Evolutionary conservation across 1,140 invertebrate genomes (phyloP).

Genomic region (Heliconius eleuchia): DNA sequence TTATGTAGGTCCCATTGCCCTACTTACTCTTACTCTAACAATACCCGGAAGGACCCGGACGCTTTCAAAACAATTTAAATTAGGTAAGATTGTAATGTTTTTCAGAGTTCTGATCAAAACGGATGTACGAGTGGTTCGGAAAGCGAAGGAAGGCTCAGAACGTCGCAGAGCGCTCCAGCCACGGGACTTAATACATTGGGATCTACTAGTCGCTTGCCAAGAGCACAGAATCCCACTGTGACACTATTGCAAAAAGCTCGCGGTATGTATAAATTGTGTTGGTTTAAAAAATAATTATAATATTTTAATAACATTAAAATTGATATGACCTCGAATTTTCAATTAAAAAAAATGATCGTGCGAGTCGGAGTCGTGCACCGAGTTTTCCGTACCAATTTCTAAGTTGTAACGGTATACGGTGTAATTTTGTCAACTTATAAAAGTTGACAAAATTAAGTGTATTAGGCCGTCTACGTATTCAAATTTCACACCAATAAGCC

Average conservation of each 20-base stretch:
- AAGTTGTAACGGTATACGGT: too few species aligned
- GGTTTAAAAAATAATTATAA: too few species aligned
- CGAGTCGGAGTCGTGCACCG: too few species aligned
- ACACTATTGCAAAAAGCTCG: constrained; percentile 93
- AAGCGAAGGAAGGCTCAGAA: constrained; percentile 82
- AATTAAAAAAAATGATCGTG: too few species aligned
- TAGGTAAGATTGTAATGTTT: constrained; percentile 16
- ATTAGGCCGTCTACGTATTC: too few species aligned
- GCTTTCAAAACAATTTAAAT: neutral
- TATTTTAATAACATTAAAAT: too few species aligned
- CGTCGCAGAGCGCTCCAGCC: constrained; percentile 84
- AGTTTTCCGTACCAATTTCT: too few species aligned
- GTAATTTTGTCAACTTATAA: too few species aligned
- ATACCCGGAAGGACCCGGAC: neutral
- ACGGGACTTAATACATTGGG: constrained; percentile 83
- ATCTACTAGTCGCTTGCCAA: constrained; percentile 82
- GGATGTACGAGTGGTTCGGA: constrained; percentile 68
- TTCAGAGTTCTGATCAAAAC: constrained; percentile 72
- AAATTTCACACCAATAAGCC: too few species aligned
- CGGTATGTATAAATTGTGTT: constrained; percentile 81
- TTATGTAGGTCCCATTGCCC: neutral
- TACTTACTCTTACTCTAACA: neutral
- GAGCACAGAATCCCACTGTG: constrained; percentile 93
- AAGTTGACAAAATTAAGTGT: too few species aligned
- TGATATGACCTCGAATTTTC: too few species aligned